Conservation (phyloP, 2,888 invertebrate species). For the Synanthedon myopaeformis region DNA sequence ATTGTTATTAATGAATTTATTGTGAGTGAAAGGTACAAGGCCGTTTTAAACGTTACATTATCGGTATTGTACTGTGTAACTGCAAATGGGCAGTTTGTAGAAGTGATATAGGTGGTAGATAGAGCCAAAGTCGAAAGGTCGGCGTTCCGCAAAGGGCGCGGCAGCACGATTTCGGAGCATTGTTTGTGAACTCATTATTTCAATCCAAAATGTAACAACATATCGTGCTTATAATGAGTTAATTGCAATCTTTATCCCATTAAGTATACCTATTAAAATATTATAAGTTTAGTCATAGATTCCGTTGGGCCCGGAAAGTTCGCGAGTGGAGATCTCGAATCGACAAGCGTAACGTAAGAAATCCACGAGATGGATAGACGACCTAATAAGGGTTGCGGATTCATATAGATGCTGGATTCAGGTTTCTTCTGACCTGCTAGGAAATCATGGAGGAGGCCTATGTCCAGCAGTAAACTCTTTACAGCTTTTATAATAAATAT, state of each 20-base stretch:
- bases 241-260: neutral
- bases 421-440: too few relatives aligned
- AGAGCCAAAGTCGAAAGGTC: conserved; percentile 37
- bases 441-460: too few relatives aligned
- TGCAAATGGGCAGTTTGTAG: conserved; percentile 37
- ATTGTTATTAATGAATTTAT: conserved; percentile 39
- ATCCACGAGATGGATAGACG: too few relatives aligned
- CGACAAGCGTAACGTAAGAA: too few relatives aligned
- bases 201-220: conserved; percentile 4
- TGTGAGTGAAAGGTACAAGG: conserved; percentile 52
- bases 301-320: too few relatives aligned
- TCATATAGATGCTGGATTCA: too few relatives aligned
- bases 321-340: too few relatives aligned
- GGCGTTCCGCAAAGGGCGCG: conserved; percentile 34
- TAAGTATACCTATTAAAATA: neutral
- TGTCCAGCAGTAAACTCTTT: too few relatives aligned
- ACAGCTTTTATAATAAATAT: too few relatives aligned
- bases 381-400: too few relatives aligned
- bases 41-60: conserved; percentile 31
- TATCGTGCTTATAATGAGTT: neutral
- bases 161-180: conserved; percentile 29
- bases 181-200: conserved; percentile 17
- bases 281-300: neutral
- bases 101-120: conserved; percentile 39
- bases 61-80: conserved; percentile 28